Evolutionary conservation across 2,888 invertebrate genomes (phyloP).

Genomic region (Adineta ricciae): DNA sequence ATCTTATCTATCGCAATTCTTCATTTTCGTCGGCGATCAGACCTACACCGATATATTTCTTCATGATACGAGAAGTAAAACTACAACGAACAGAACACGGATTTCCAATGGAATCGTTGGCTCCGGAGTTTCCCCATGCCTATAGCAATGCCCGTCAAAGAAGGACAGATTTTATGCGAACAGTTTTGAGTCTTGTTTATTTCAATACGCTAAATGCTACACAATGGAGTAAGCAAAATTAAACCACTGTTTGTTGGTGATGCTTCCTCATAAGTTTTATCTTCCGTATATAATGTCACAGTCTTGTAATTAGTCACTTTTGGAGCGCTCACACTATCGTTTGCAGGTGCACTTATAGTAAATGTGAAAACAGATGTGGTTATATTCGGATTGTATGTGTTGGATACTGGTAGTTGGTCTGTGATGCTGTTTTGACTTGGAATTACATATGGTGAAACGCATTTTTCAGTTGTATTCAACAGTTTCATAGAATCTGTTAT

Average conservation of each 20-base stretch:
- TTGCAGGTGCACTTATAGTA: neutral
- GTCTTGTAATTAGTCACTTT: neutral
- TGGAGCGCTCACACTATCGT: neutral
- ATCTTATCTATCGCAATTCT: neutral
- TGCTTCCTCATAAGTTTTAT: too few relatives aligned
- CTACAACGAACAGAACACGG: neutral
- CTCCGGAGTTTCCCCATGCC: neutral
- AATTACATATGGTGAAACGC: neutral
- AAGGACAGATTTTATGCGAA: too few relatives aligned
- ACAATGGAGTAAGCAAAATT: too few relatives aligned
- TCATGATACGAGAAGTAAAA: neutral
- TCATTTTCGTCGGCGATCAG: too few relatives aligned
- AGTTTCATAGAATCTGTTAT: neutral
- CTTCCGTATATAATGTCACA: too few relatives aligned
- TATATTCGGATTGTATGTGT: neutral
- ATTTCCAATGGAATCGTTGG: neutral
- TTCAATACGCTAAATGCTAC: too few relatives aligned
- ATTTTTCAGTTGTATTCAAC: neutral
- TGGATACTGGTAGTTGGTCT: neutral
- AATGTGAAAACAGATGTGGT: neutral
- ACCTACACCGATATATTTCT: too few relatives aligned
- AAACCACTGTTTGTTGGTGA: too few relatives aligned
- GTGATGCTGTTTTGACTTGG: neutral
- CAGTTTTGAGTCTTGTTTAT: too few relatives aligned
- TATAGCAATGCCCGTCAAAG: too few relatives aligned